These are phyloP conservation scores for Microtus oregoni DNA, from an alignment of 2,113 vertebrate species.

Conservation along the genomic window DNA sequence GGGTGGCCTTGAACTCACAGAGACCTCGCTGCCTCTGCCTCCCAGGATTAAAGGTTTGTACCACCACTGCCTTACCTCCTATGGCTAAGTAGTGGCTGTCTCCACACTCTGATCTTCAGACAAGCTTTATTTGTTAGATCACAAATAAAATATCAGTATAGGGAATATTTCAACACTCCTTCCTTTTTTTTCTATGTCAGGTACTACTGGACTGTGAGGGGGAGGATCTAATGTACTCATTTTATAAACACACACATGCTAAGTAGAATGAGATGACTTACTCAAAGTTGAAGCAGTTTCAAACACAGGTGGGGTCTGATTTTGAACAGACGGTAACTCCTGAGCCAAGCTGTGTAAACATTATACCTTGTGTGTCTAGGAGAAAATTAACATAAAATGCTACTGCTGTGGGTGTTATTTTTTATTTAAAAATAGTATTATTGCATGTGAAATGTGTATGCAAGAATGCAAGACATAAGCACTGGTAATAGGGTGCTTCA, in stretches of 20 bases:
- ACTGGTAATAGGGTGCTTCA: not conserved
- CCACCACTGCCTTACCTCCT: no score
- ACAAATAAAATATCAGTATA: no score
- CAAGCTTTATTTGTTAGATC: no score
- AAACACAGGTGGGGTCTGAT: not conserved
- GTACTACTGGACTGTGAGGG: not conserved
- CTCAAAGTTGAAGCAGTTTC: not conserved
- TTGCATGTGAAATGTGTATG: not conserved
- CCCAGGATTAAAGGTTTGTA: no score
- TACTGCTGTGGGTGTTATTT: not conserved
- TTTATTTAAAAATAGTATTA: not conserved
- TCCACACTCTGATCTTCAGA: no score
- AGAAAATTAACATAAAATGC: slow-evolving; percentile 30
- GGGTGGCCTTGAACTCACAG: no score
- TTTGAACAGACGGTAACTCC: not conserved
- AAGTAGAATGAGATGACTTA: not conserved
- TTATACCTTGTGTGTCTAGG: not conserved
- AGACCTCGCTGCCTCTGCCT: no score
- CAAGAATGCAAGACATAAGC: not conserved
- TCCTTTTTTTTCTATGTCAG: not conserved
- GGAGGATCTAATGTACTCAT: not conserved
- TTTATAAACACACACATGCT: slow-evolving; percentile 9
- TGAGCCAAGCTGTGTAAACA: not conserved
- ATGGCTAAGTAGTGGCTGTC: no score
- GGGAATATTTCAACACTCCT: not conserved